phyloP scores from a whole-genome alignment of 2,797 vertebrate genomes.

The Euphonia xanthogaster region DNA sequence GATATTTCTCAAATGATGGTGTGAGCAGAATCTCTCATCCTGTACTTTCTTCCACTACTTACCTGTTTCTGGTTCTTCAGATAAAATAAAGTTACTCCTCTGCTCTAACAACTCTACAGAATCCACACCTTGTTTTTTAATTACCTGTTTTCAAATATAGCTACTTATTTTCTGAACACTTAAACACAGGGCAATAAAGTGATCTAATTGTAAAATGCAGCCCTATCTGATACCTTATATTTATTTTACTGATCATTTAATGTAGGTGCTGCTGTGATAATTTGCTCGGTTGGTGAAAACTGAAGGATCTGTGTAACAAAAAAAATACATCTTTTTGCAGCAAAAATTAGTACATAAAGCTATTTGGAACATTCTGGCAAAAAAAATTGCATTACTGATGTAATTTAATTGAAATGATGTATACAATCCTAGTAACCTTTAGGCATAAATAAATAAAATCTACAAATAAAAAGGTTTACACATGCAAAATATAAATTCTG shows the following conservation, averaged over 20 bases:
- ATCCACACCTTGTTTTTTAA: background rate
- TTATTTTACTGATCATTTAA: background rate
- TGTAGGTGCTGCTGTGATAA: background rate
- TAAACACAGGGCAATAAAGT: background rate
- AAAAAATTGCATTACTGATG: background rate
- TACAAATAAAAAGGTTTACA: background rate
- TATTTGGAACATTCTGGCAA: background rate
- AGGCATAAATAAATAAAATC: conserved; percentile 24
- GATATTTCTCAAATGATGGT: background rate
- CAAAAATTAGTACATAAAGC: background rate
- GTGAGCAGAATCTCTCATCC: background rate
- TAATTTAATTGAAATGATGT: background rate
- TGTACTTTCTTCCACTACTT: background rate
- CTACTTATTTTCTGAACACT: background rate
- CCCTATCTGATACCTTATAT: background rate
- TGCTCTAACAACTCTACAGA: background rate
- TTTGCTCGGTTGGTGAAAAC: background rate
- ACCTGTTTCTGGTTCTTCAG: background rate
- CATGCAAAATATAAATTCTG: conserved; percentile 31
- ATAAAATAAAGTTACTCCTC: background rate
- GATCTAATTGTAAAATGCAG: background rate
- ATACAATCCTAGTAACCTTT: conserved; percentile 45
- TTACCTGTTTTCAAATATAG: background rate
- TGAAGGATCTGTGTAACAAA: background rate
- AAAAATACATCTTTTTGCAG: background rate